Evolutionary conservation across 2,888 invertebrate genomes (phyloP).

Genomic region (Apotomis capreana): DNA sequence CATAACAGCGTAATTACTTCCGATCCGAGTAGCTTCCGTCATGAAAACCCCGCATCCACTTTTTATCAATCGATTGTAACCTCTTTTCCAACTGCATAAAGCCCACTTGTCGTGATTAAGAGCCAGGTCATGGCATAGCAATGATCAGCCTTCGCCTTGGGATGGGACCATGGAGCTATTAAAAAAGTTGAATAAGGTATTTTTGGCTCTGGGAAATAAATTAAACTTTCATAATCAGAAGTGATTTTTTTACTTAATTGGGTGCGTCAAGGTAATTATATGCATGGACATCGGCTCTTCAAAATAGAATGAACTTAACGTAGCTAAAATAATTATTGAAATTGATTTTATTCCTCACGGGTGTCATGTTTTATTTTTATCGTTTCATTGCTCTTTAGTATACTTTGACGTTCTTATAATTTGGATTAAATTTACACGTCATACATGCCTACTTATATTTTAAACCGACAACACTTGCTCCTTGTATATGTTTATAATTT

Average conservation of each 20-base stretch:
- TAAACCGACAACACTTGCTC: not conserved
- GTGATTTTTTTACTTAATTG: constrained; percentile 6
- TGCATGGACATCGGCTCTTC: too few species aligned
- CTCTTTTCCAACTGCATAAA: constrained; percentile 18
- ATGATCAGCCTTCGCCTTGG: constrained; percentile 35
- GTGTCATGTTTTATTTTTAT: too few species aligned
- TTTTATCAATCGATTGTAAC: constrained; percentile 14
- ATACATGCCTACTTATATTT: not conserved
- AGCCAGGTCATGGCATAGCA: constrained; percentile 22
- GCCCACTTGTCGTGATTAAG: constrained; percentile 6
- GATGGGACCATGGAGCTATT: constrained; percentile 16
- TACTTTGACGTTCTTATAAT: not conserved
- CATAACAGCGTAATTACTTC: constrained; percentile 36
- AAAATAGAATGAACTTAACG: too few species aligned
- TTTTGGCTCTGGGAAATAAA: constrained; percentile 22
- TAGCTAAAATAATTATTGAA: too few species aligned
- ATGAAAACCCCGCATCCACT: constrained; percentile 27
- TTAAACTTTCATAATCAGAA: constrained; percentile 10
- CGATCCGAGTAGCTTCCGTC: constrained; percentile 32
- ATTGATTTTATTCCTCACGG: too few species aligned
- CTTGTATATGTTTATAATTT: constrained; percentile 17
- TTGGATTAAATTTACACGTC: not conserved
- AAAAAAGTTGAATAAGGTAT: constrained; percentile 32
- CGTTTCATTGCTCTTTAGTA: constrained; percentile 5
- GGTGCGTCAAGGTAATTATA: not conserved